Base-by-base conservation (phyloP, 2,888 invertebrate species). In the Drosophila meridiana region DNA sequence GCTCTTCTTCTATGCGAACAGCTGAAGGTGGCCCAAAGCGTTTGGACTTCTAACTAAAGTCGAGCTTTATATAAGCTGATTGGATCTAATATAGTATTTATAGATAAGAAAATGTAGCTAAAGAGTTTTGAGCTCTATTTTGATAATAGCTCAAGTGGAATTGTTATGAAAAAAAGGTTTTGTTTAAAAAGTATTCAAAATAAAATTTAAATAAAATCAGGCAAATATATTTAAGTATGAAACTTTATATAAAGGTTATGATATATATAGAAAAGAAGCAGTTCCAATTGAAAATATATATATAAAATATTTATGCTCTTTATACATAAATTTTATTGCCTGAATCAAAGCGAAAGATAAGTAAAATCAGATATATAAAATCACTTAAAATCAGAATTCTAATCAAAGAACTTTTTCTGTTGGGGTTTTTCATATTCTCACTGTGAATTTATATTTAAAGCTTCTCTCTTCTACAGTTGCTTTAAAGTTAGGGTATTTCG, bases 401-500 rank as follows among this genome's bases (percentile, higher is more conserved):
- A 43, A 8, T 1, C 20, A 9, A 20, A 8, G 0, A 20, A 11
- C 3, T 5, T 20, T 50, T 32, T 20, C 3, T 32, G 9, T 50
- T 32, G 3, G 14, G 1, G 13, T 45, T 45, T 50, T 32, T 9
- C 4, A 4, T 32, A 2, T 34, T 30, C 1, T n/a, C 30, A 6
- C 1, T n/a, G n/a, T 8, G 1, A 30, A 48, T 1, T 48, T 48
- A 4, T 3, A 30, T n/a, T 32, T 32, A 32, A 30, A 14, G n/a
- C 6, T 48, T 48, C n/a, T 32, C 14, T 32, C 48, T 32, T 14
- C 14, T 30, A 1, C 4, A 11, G 26, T 13, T 30, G 47, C 50
- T 38, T 28, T 13, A 38, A 8, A 38, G 36, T 32, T 20, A 71
- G 65, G 53, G 71, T 73, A 72, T 72, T 48, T n/a, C 6, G 4